These are phyloP conservation scores for Lasius fuliginosus DNA, from an alignment of 2,888 invertebrate genomes.

Conservation along the genomic window DNA sequence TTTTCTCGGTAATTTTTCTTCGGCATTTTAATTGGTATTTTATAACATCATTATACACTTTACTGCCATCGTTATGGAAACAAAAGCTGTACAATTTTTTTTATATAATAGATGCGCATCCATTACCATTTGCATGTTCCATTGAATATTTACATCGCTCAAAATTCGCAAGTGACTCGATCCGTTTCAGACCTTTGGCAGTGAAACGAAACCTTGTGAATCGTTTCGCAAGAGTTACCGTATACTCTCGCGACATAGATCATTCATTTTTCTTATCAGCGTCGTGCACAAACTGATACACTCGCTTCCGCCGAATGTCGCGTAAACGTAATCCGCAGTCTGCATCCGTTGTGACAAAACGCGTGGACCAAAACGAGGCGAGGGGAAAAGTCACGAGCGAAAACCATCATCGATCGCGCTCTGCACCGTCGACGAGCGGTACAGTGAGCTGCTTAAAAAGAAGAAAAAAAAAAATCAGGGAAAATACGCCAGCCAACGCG, in stretches of 20 bases:
- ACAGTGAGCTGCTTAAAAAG: conserved; percentile 49
- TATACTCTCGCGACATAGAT: conserved; percentile 4
- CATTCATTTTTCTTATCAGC: conserved; percentile 55
- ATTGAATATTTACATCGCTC: conserved; percentile 25
- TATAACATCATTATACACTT: not conserved
- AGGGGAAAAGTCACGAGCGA: conserved; percentile 37
- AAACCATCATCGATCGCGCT: conserved; percentile 49
- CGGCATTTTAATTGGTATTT: not conserved
- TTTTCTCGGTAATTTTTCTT: conserved; percentile 19
- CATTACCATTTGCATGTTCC: conserved; percentile 19
- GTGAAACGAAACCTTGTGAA: conserved; percentile 37
- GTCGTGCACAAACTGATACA: conserved; percentile 49
- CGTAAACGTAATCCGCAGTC: conserved; percentile 50
- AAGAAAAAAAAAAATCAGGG: conserved; percentile 12
- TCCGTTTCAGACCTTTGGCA: conserved; percentile 20
- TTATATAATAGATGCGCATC: conserved; percentile 13
- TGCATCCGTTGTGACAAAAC: conserved; percentile 51
- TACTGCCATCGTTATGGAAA: not conserved
- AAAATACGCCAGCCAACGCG: conserved; percentile 15
- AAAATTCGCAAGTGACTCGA: conserved; percentile 38
- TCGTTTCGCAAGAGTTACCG: conserved; percentile 29
- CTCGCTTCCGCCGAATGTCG: conserved; percentile 41
- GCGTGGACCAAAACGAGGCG: conserved; percentile 34
- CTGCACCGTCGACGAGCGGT: conserved; percentile 28
- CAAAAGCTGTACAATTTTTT: conserved; percentile 22